Evolutionary conservation across 2,888 invertebrate species (phyloP).

Genomic region (Rhingia rostrata): DNA sequence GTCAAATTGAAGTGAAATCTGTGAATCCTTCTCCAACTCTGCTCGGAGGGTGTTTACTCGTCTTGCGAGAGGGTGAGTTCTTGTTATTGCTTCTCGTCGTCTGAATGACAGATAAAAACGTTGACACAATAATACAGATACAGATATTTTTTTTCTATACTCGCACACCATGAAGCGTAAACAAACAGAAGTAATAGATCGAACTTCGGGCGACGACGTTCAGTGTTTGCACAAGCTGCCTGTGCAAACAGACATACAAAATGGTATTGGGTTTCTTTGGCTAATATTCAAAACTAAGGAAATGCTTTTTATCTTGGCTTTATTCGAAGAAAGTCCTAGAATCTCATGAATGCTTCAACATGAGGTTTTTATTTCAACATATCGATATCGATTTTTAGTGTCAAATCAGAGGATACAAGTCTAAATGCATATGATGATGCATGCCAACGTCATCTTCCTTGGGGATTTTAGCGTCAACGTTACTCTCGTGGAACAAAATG

Average conservation of each 20-base stretch:
- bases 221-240: conserved; percentile 70
- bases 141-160: not conserved
- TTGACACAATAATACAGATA: conserved; percentile 65
- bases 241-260: conserved; percentile 56
- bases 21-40: conserved; percentile 18
- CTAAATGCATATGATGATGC: no score
- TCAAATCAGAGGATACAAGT: no score
- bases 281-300: conserved; percentile 58
- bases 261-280: conserved; percentile 61
- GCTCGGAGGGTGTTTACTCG: conserved; percentile 27
- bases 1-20: conserved; percentile 66
- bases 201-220: conserved; percentile 64
- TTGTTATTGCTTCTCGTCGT: conserved; percentile 70
- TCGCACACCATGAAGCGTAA: conserved; percentile 46
- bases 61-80: conserved; percentile 48
- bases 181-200: conserved; percentile 72
- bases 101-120: conserved; percentile 71
- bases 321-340: not conserved
- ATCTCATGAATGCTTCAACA: not conserved
- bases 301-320: conserved; percentile 39
- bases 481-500: no score
- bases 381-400: not conserved
- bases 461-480: no score
- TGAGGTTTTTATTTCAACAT: not conserved
- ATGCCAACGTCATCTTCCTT: no score